Conservation (phyloP, 2,888 invertebrate species). For the Platerodrilus igneus region DNA sequence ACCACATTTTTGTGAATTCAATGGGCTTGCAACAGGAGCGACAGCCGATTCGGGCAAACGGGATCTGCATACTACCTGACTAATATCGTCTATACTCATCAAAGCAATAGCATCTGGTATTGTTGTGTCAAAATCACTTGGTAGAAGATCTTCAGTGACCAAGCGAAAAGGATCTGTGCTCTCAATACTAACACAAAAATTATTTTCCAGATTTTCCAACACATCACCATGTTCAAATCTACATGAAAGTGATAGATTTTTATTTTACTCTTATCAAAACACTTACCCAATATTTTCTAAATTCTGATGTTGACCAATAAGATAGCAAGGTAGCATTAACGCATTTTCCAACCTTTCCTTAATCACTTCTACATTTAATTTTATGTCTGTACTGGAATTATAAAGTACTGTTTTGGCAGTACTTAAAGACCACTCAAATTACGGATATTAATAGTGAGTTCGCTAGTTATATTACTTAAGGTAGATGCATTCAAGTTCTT, state of each 20-base stretch:
- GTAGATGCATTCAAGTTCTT: slow-evolving; percentile 11
- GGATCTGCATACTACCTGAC: too few relatives aligned
- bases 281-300: slow-evolving; percentile 11
- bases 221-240: slow-evolving; percentile 19
- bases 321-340: slow-evolving; percentile 17
- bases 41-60: too few relatives aligned
- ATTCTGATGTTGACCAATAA: slow-evolving; percentile 9
- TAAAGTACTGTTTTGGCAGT: slow-evolving; percentile 18
- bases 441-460: slow-evolving; percentile 14
- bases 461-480: slow-evolving; percentile 12
- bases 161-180: slow-evolving; percentile 4
- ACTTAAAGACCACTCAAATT: slow-evolving; percentile 14
- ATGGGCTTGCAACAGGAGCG: too few relatives aligned
- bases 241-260: slow-evolving; percentile 12
- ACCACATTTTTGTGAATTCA: too few relatives aligned
- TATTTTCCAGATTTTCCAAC: slow-evolving; percentile 19
- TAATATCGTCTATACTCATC: too few relatives aligned
- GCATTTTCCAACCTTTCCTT: slow-evolving; percentile 20
- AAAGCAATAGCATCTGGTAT: slow-evolving; percentile 7
- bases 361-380: slow-evolving; percentile 22
- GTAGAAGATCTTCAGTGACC: slow-evolving; percentile 12
- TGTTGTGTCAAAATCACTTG: slow-evolving; percentile 7
- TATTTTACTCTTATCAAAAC: slow-evolving; percentile 4
- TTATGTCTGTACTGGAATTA: slow-evolving; percentile 6
- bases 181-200: slow-evolving; percentile 6